These are phyloP conservation scores for Lanius collurio DNA, from an alignment of 2,113 vertebrate species.

Conservation along the genomic window DNA sequence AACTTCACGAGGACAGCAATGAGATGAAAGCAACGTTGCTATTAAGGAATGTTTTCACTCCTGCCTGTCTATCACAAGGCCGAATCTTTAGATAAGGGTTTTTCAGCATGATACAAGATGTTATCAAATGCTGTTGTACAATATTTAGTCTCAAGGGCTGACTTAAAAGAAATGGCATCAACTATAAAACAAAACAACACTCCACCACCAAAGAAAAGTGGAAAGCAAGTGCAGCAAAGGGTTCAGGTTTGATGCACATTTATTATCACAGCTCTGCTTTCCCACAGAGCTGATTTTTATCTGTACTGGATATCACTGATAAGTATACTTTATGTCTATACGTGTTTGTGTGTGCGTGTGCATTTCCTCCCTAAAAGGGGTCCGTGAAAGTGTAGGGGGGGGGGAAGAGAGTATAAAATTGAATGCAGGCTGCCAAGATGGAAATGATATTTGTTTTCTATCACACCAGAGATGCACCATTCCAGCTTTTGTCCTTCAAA, in stretches of 20 bases:
- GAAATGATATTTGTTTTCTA: constrained; percentile 75
- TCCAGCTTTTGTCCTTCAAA: constrained; percentile 82
- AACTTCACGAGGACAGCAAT: constrained; percentile 17
- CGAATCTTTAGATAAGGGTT: constrained; percentile 83
- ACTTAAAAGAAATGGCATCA: constrained; percentile 84
- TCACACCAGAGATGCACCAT: constrained; percentile 53
- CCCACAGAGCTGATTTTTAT: constrained; percentile 56
- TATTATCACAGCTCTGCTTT: constrained; percentile 42
- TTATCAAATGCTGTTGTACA: constrained; percentile 81
- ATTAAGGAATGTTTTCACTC: constrained; percentile 64
- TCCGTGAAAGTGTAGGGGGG: background rate
- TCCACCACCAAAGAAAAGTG: constrained; percentile 53
- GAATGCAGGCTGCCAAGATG: constrained; percentile 66
- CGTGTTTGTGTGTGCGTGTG: background rate
- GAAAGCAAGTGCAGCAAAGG: background rate
- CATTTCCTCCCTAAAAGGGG: constrained; percentile 8
- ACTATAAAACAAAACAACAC: constrained; percentile 57
- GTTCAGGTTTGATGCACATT: constrained; percentile 40
- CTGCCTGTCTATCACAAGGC: constrained; percentile 72
- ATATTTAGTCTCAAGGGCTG: constrained; percentile 80
- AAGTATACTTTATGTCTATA: constrained; percentile 18
- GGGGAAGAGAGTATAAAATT: constrained; percentile 55
- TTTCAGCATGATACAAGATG: constrained; percentile 80
- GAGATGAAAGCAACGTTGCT: constrained; percentile 51
- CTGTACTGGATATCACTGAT: constrained; percentile 34